Evolutionary conservation across 2,113 vertebrate genomes (phyloP), one percentile per base, ranked within the genome.

Genomic region (Gracilinanus agilis): DNA sequence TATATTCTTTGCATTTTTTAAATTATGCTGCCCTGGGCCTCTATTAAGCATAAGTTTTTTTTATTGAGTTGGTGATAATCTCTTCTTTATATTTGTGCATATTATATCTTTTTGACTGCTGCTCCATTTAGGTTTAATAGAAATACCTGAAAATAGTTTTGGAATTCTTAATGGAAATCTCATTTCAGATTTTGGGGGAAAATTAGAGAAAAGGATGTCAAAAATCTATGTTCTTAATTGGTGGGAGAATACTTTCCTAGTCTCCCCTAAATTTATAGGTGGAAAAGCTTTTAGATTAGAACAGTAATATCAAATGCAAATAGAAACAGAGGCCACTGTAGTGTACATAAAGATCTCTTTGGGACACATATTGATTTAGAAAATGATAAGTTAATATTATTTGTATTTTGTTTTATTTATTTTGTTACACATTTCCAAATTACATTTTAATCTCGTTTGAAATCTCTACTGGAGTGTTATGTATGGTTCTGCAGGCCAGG

Each of bases 201-300:
- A 93, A 83, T 54, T 25, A 44, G 53, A 55, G 54, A 21, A 90
- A 95, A 53, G 67, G 90, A 44, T 88, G n/a, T 55, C 90, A 91
- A 61, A 55, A 34, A 67, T 54, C 23, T 2, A 24, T 40, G 24
- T 94, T 54, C 55, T 97, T 92, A 40, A 9, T 93, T 91, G 27
- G 49, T 27, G 56, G 56, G 27, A 49, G 6, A 83, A 1, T 90
- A 67, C 24, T 89, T n/a, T 55, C 96, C 25, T 55, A 89, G 55
- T 92, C 58, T 54, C 90, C 55, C 75, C 75, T 93, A 90, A 96
- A 96, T 89, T 92, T 90, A 96, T 16, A 1, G 21, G 93, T 40
- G 54, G 10, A 90, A 93, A 92, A 94, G 34, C 91, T 3, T 91
- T 95, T 96, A 95, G 9, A 91, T 92, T 88, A 92, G 67, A 88